These are phyloP conservation scores for Drosophila mettleri DNA, from an alignment of 2,888 invertebrate species.

Conservation along the genomic window DNA sequence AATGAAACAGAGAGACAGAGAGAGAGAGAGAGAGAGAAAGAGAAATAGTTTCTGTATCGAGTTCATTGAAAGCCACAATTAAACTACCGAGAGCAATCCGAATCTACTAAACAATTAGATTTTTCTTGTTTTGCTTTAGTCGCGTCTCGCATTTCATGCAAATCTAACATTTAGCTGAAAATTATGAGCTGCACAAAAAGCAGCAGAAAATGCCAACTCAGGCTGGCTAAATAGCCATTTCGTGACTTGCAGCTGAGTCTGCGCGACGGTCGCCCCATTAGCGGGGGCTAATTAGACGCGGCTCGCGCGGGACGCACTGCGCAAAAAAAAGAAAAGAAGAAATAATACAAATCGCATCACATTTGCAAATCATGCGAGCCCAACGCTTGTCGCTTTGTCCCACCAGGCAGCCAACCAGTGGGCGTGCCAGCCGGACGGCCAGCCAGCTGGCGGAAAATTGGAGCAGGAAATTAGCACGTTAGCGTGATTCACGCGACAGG, in stretches of 20 bases:
- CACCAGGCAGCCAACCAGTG: constrained; percentile 2
- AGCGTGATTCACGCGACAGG: constrained; percentile 76
- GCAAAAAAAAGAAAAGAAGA: constrained; percentile 15
- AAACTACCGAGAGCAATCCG: constrained; percentile 14
- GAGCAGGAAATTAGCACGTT: constrained; percentile 70
- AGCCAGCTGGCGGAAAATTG: constrained; percentile 52
- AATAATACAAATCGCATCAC: constrained; percentile 63
- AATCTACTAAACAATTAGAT: constrained; percentile 7
- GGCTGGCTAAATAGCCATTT: constrained; percentile 70
- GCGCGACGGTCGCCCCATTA: constrained; percentile 68
- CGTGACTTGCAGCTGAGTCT: constrained; percentile 78
- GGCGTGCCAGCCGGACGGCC: constrained; percentile 26
- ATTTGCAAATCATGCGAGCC: constrained; percentile 68
- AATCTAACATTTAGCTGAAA: constrained; percentile 67
- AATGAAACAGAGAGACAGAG: constrained; percentile 6
- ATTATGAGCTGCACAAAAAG: constrained; percentile 48
- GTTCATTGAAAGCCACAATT: constrained; percentile 20
- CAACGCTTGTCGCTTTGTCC: constrained; percentile 22
- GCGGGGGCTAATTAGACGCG: constrained; percentile 67
- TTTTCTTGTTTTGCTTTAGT: constrained; percentile 5
- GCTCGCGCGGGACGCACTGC: constrained; percentile 23
- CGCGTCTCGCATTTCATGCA: constrained; percentile 68
- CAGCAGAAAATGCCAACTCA: constrained; percentile 63
- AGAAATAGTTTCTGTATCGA: constrained; percentile 9
- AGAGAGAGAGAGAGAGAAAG: too few species aligned